Percentiles rank a stretch among this genome's conserved stretches.
Evolutionary conservation across 2,888 invertebrate genomes (phyloP).

Genomic region (Lathronympha strigana): DNA sequence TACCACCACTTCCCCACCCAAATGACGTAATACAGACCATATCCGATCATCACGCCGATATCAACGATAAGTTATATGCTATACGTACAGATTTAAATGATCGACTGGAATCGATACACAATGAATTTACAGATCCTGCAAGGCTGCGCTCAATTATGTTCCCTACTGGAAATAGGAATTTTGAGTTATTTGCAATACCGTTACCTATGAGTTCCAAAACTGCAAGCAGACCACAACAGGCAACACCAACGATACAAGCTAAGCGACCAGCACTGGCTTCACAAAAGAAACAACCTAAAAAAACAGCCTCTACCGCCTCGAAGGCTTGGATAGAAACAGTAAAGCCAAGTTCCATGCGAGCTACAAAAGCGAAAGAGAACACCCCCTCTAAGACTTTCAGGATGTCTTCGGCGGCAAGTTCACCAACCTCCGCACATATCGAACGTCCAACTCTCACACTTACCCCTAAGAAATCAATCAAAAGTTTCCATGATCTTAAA

Average conservation of each 20-base stretch:
- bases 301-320: not conserved
- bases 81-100: conserved; percentile 68
- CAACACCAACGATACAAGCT: conserved; percentile 1
- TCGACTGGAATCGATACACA: conserved; percentile 61
- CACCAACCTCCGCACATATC: conserved; percentile 50
- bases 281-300: conserved; percentile 10
- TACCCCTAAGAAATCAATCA: conserved; percentile 38
- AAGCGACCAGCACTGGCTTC: conserved; percentile 12
- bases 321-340: conserved; percentile 29
- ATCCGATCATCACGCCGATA: conserved; percentile 57
- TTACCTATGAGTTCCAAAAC: conserved; percentile 21
- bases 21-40: conserved; percentile 60
- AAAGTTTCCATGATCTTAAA: conserved; percentile 19
- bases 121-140: conserved; percentile 50
- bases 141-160: conserved; percentile 25
- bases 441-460: conserved; percentile 50
- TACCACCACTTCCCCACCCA: conserved; percentile 48
- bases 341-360: conserved; percentile 9
- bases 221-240: not conserved
- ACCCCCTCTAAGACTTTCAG: conserved; percentile 44
- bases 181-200: conserved; percentile 37
- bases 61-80: conserved; percentile 66
- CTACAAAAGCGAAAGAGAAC: conserved; percentile 20
- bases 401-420: conserved; percentile 55
- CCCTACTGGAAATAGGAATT: conserved; percentile 11